phyloP scores from a whole-genome alignment of 2,888 invertebrate species.

The Leptopilina syphax region DNA sequence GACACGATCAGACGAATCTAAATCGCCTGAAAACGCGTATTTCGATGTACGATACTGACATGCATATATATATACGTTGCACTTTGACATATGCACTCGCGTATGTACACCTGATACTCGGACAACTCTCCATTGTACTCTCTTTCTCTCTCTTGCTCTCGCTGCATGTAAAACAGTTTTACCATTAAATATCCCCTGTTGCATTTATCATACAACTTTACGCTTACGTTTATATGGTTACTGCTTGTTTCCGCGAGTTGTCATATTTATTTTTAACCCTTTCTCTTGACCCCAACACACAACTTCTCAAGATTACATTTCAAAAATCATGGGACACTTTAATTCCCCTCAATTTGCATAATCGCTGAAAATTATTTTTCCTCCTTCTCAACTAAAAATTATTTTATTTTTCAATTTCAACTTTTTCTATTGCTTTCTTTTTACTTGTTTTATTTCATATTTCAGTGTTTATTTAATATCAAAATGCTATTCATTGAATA shows the following conservation, averaged over 20 bases:
- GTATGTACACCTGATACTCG: constrained; percentile 30
- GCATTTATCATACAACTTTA: constrained; percentile 72
- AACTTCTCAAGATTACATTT: constrained; percentile 11
- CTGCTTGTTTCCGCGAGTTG: constrained; percentile 41
- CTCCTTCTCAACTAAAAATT: no score
- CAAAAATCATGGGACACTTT: not conserved
- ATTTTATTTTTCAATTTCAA: no score
- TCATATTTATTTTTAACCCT: not conserved
- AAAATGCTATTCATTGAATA: no score
- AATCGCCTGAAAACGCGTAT: constrained; percentile 46
- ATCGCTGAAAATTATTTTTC: no score
- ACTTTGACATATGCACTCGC: constrained; percentile 42
- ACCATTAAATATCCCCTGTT: constrained; percentile 69
- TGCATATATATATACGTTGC: constrained; percentile 26
- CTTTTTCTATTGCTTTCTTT: no score
- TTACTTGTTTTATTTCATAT: no score
- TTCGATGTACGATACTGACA: constrained; percentile 13
- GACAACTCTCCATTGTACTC: constrained; percentile 44
- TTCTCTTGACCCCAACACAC: not conserved
- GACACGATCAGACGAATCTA: constrained; percentile 43
- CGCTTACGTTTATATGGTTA: constrained; percentile 70
- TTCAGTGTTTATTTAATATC: no score
- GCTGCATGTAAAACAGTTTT: constrained; percentile 57
- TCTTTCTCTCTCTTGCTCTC: constrained; percentile 24
- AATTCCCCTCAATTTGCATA: no score